Conservation (phyloP, 2,113 vertebrate genomes). For the Rynchops niger region DNA sequence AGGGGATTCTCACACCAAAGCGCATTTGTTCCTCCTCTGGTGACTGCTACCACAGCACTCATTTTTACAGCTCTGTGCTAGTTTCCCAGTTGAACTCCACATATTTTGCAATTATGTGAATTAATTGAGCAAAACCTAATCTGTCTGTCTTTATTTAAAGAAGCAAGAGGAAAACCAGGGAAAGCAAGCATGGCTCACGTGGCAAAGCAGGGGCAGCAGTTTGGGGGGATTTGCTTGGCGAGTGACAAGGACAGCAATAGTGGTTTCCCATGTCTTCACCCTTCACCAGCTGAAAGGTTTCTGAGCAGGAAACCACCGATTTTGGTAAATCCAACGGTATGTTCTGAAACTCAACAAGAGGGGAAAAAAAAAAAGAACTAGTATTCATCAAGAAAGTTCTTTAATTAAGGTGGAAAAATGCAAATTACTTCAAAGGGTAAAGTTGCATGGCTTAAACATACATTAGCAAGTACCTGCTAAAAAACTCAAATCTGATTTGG, state of each 20-base stretch:
- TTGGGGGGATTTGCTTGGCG: background rate
- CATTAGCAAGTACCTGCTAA: background rate
- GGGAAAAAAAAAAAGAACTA: background rate
- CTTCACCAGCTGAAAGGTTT: background rate
- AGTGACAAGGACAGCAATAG: background rate
- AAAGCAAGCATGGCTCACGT: accelerated
- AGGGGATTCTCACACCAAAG: slow-evolving; percentile 14
- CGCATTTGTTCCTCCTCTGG: background rate
- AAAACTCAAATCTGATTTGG: background rate
- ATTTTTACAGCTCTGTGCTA: background rate
- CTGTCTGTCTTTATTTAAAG: background rate
- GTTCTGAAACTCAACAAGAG: background rate
- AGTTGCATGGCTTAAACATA: background rate
- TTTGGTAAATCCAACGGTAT: background rate
- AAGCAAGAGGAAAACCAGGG: background rate
- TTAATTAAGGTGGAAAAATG: background rate
- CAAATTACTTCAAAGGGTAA: background rate
- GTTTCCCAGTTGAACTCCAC: background rate
- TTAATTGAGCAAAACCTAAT: background rate
- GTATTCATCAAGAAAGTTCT: background rate
- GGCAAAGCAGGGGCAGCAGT: background rate
- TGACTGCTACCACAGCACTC: background rate
- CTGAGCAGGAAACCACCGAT: background rate
- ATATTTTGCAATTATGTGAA: background rate
- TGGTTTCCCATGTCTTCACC: background rate